Evolutionary conservation across 2,113 vertebrate species (phyloP).

Genomic region (Callipepla californica): DNA sequence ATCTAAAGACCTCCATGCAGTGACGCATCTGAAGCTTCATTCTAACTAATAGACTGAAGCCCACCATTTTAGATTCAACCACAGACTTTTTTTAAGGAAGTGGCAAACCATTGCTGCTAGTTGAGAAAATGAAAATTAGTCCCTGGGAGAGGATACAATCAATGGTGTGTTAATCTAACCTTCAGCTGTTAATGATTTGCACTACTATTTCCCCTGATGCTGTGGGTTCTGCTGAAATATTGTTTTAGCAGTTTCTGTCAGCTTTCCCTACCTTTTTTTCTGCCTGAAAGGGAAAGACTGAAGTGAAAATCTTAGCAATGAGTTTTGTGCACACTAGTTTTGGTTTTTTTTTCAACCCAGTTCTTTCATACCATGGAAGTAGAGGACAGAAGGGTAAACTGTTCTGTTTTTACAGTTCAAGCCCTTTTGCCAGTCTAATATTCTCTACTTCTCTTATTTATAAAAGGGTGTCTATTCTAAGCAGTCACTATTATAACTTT

Average conservation of each 20-base stretch:
- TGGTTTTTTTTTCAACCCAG: neutral
- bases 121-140: slow-evolving; percentile 79
- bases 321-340: neutral
- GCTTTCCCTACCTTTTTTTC: slow-evolving; percentile 46
- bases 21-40: slow-evolving; percentile 49
- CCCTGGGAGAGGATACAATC: slow-evolving; percentile 76
- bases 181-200: slow-evolving; percentile 84
- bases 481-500: neutral
- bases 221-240: slow-evolving; percentile 73
- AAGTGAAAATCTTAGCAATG: slow-evolving; percentile 41
- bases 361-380: slow-evolving; percentile 23
- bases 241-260: slow-evolving; percentile 75
- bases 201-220: slow-evolving; percentile 69
- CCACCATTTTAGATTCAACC: slow-evolving; percentile 58
- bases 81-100: slow-evolving; percentile 72
- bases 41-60: slow-evolving; percentile 59
- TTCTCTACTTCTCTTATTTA: neutral
- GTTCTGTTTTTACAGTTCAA: neutral
- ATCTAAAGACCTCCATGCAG: slow-evolving; percentile 51
- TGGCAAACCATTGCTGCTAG: slow-evolving; percentile 70
- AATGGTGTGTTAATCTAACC: slow-evolving; percentile 78
- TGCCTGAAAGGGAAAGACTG: slow-evolving; percentile 32
- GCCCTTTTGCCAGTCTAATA: neutral
- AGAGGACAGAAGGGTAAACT: neutral
- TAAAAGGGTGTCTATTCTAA: neutral